These are phyloP conservation scores for Xyrauchen texanus DNA, from an alignment of 2,113 vertebrate species.

Conservation along the genomic window DNA sequence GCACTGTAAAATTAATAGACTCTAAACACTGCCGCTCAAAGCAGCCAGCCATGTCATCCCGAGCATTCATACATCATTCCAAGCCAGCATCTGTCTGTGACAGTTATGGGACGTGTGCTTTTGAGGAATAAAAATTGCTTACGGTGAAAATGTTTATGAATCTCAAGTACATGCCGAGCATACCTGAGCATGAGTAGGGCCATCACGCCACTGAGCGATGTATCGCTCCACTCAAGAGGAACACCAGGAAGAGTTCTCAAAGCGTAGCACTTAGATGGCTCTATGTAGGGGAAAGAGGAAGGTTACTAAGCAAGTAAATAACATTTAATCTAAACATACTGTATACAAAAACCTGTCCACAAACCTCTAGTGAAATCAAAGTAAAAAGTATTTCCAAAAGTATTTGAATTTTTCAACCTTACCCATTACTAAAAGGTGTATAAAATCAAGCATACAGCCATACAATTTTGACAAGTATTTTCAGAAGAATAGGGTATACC, in stretches of 20 bases:
- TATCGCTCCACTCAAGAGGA: neutral
- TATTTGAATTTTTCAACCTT: no score
- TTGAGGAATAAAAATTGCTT: constrained; percentile 54
- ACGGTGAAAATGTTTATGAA: constrained; percentile 45
- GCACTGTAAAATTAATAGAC: constrained; percentile 86
- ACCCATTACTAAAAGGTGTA: no score
- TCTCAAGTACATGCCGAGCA: constrained; percentile 22
- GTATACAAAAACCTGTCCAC: no score
- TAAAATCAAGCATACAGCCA: no score
- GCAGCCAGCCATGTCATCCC: constrained; percentile 51
- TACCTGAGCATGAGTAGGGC: constrained; percentile 22
- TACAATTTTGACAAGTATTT: no score
- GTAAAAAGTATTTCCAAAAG: no score
- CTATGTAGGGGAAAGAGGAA: neutral
- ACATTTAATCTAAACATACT: no score
- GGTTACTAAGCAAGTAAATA: neutral
- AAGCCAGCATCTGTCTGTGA: constrained; percentile 47
- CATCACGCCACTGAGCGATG: constrained; percentile 1
- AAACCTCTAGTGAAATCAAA: no score
- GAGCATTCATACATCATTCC: constrained; percentile 50
- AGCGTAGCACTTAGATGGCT: neutral
- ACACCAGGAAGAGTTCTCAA: neutral
- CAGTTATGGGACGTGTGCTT: constrained; percentile 57
- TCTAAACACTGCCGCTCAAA: constrained; percentile 59
- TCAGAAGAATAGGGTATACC: no score